These are phyloP conservation scores for Saccostrea echinata DNA, from an alignment of 1,140 invertebrate species.

Conservation along the genomic window DNA sequence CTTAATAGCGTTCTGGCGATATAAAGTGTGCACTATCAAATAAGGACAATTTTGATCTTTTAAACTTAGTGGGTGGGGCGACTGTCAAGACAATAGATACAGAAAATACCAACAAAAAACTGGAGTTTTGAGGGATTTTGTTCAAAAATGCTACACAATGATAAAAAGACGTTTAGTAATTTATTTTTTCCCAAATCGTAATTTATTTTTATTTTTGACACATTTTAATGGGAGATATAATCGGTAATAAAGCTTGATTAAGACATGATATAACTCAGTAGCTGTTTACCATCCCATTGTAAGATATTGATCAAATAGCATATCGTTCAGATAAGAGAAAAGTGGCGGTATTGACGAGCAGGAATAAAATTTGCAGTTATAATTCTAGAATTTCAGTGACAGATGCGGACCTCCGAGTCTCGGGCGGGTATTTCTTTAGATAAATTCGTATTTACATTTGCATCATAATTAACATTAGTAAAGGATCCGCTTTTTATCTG, in stretches of 20 bases:
- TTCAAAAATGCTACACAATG: too few relatives aligned
- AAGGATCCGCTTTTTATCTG: neutral
- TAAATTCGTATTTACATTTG: conserved; percentile 57
- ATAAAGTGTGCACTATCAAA: conserved; percentile 28
- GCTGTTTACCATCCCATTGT: neutral
- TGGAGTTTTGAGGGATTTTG: neutral
- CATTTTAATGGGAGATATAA: neutral
- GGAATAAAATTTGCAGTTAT: conserved; percentile 50
- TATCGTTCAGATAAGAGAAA: conserved; percentile 5
- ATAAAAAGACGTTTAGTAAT: neutral
- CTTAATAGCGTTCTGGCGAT: conserved; percentile 27
- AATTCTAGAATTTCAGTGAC: conserved; percentile 46
- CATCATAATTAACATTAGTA: conserved; percentile 56
- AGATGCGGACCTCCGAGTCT: conserved; percentile 52
- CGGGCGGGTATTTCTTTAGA: conserved; percentile 49
- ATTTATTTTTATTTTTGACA: neutral
- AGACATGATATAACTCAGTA: neutral
- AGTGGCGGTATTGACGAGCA: conserved; percentile 9
- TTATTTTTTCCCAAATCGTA: too few relatives aligned
- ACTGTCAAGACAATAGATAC: conserved; percentile 13
- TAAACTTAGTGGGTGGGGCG: neutral
- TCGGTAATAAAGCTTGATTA: neutral
- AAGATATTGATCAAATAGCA: conserved; percentile 24
- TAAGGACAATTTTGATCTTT: conserved; percentile 33
- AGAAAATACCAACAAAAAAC: neutral